Base-by-base conservation (phyloP, 1,140 invertebrate species). In the Drosophila willistoni region DNA sequence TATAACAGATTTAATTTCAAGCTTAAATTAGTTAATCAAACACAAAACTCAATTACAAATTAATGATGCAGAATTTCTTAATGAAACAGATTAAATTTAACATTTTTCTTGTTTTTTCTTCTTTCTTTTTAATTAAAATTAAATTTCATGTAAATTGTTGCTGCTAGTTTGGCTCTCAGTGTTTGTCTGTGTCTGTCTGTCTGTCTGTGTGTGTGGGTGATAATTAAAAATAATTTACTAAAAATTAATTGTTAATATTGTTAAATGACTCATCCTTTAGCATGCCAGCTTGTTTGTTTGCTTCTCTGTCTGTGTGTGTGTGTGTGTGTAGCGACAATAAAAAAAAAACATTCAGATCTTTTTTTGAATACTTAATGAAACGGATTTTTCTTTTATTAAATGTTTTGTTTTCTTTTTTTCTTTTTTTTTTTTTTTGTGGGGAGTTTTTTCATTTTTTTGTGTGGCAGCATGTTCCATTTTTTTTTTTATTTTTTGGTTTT, bases 301-400 rank as follows among this genome's bases (percentile, higher is more conserved):
- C 34, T 71, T 68, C 47, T 57, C 17, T 64, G 25, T 71, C 13
- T 67, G 29, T 7, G 56, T 77, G 47, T 70, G 47, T 66, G 62
- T 76, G 25, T 71, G 61, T 78, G 56, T 73, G 63, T 70, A 59
- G 64, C 47, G 71, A 69, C 68, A 68, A 68, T 68, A 70, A 87
- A 72, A 79, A 82, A 86, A 86, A 86, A 86, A 89, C 84, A 87
- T 83, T 87, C 80, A 87, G 83, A 87, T 84, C 66, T 10, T 89
- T 66, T 64, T 77, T 77, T 84, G 77, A 79, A 73, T 87, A 80
- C 72, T 79, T 60, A 61, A 62, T 75, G 73, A 79, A 78, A 73
- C 34, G 33, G 51, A 19, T 76, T 75, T 75, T 64, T 68, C 12
- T 56, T 60, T 71, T 44, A 60, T 51, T 51, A 51, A 51, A 51